Base-by-base conservation (phyloP, 2,888 invertebrate species). In the Orgyia antiqua region DNA sequence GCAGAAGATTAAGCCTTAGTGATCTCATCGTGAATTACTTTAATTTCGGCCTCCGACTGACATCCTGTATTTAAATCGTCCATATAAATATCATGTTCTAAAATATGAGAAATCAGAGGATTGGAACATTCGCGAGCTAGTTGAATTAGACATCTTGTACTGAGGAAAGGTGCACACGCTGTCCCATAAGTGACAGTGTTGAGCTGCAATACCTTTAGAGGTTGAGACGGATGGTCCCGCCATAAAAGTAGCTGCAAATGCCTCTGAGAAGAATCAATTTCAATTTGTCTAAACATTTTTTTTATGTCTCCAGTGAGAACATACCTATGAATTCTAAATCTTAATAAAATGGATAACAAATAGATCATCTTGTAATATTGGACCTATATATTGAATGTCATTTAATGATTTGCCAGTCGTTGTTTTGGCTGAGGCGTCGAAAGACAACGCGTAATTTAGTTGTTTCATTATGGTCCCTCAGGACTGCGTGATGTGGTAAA, bases 61-160 rank as follows among this genome's bases (percentile, higher is more conserved):
- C n/a, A n/a, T n/a, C 51, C 54, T 3, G 43, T 45, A 2, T 24
- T n/a, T 0, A 53, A 15, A 33, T 53, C 54, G 11, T 54, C 52
- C 2, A 41, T 9, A 29, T 52, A 52, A 27, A 48, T 31, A 19
- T 42, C 33, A 7, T 29, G 12, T 24, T 38, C n/a, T 5, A 42
- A 29, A 2, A 38, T 20, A 0, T 32, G 4, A n/a, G 42, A 24
- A 1, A 41, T 33, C 0, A 12, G 4, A 6, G 5, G 5, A 26
- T 56, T 44, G 1, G 10, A 1, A 26, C 40, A 42, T 20, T 55
- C 50, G 1, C 20, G 5, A 1, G 39, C 31, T 5, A 55, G 28
- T 18, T 51, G 42, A 2, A 28, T 0, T 1, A 49, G 12, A 18
- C 45, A 49, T 10, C 49, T 33, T 0, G 43, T 50, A 13, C 43